Base-by-base conservation (phyloP, 2,888 invertebrate species). In the Ditylenchus weischeri region DNA sequence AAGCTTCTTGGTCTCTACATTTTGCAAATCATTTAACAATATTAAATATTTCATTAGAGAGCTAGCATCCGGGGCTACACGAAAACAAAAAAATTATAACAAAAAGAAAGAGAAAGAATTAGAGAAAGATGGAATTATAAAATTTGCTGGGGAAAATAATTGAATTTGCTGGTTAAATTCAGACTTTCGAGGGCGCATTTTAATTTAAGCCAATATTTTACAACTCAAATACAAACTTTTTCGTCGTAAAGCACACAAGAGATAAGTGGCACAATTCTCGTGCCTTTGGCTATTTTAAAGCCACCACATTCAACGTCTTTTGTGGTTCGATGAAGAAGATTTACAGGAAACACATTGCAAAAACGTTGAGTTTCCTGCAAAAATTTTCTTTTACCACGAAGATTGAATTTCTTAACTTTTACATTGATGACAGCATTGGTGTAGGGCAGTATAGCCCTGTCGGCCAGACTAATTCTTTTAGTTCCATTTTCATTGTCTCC, bases 361-460 rank as follows among this genome's bases (percentile, higher is more conserved):
- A 36, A 36, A 6, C 23, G 36, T 35, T 29, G 38, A 15, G 59
- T 21, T 59, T 59, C 23, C 23, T 23, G n/a, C 1, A 23, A 50
- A 54, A 54, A 54, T 15, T 7, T 54, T 54, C n/a, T n/a, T n/a
- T n/a, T n/a, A n/a, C n/a, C n/a, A n/a, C n/a, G n/a, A n/a, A n/a
- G n/a, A n/a, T n/a, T n/a, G n/a, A 50, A 5, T 19, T 57, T 21
- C 3, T 50, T 50, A 54, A 13, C 5, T 6, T 35, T 36, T 8
- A 59, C 69, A 50, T 69, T 69, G 35, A 69, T 61, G 47, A 69
- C 69, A 23, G 69, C 69, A 51, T 58, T 57, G 43, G 69, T 70
- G 29, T 69, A 69, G 35, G 63, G 57, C 35, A 69, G 49, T 35
- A 43, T 71, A n/a, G 69, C 13, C 19, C 29, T 23, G 8, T 64